Base-by-base conservation (phyloP, 2,888 invertebrate species). In the Phoronis australis region DNA sequence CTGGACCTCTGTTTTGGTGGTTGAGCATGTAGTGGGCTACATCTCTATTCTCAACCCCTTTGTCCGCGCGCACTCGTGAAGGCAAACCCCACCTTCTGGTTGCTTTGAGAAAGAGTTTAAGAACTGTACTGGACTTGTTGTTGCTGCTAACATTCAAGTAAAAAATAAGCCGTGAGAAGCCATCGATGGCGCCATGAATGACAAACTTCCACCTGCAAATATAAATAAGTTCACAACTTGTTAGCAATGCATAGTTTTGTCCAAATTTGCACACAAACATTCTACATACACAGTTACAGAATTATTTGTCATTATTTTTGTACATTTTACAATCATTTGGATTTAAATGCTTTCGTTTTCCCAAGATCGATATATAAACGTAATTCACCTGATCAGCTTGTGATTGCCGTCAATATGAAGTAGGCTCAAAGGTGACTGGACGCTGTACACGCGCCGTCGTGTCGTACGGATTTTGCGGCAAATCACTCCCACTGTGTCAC, bases 331-430 rank as follows among this genome's bases (percentile, higher is more conserved):
- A n/a, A n/a, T n/a, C n/a, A n/a, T n/a, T n/a, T n/a, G n/a, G n/a
- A n/a, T n/a, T n/a, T n/a, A n/a, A n/a, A n/a, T n/a, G n/a, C n/a
- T n/a, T n/a, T n/a, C n/a, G n/a, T n/a, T n/a, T n/a, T n/a, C n/a
- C n/a, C n/a, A n/a, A n/a, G n/a, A n/a, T n/a, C n/a, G n/a, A n/a
- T n/a, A n/a, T n/a, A n/a, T n/a, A n/a, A n/a, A n/a, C n/a, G n/a
- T n/a, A n/a, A n/a, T n/a, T 15, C 15, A 31, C 31, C 31, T 31
- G 15, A 52, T 54, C 9, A 54, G 35, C 35, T 38, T 44, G 40
- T 54, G 54, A 35, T 51, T 25, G 6, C 51, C 51, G 43, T 54
- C 54, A 45, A 54, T 48, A 38, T 54, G 54, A 9, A 9, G 15
- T 15, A 31, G 9, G 31, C 9, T 12, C 9, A 31, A 15, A 15